phyloP scores from a whole-genome alignment of 2,113 vertebrate genomes.

The Peromyscus leucopus region DNA sequence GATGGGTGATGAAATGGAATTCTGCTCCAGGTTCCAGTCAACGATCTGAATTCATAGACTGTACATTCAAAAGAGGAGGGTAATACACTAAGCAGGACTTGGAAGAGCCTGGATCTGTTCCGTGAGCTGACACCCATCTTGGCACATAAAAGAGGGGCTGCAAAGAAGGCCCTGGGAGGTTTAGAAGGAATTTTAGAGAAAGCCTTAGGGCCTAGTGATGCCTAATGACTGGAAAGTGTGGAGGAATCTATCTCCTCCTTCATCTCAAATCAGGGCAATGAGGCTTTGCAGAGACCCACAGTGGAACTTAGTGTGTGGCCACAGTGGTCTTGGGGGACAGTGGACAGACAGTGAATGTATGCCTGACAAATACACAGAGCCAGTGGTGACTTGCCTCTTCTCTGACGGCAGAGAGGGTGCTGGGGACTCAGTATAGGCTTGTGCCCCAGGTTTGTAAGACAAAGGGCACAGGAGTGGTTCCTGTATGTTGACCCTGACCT shows the following conservation, averaged over 20 bases:
- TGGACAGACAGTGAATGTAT: background rate
- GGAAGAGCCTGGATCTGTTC: background rate
- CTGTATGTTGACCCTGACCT: background rate
- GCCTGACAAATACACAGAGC: background rate
- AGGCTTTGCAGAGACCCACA: background rate
- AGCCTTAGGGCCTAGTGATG: background rate
- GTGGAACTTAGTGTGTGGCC: background rate
- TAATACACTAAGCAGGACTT: background rate
- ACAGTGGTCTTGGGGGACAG: background rate
- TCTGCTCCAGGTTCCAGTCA: background rate
- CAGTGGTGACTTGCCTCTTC: background rate
- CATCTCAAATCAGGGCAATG: background rate
- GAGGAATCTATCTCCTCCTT: background rate
- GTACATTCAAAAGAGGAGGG: background rate
- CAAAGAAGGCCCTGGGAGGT: background rate
- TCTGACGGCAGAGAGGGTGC: background rate
- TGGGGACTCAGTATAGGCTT: background rate
- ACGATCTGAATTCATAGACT: background rate
- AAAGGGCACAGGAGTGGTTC: background rate
- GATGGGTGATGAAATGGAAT: background rate
- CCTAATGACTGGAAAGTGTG: background rate
- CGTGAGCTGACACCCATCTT: background rate
- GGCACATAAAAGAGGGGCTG: background rate
- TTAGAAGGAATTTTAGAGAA: slow-evolving; percentile 1
- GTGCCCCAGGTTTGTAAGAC: background rate